Evolutionary conservation across 1,140 invertebrate species (phyloP).

Genomic region (Diorhabda sublineata): DNA sequence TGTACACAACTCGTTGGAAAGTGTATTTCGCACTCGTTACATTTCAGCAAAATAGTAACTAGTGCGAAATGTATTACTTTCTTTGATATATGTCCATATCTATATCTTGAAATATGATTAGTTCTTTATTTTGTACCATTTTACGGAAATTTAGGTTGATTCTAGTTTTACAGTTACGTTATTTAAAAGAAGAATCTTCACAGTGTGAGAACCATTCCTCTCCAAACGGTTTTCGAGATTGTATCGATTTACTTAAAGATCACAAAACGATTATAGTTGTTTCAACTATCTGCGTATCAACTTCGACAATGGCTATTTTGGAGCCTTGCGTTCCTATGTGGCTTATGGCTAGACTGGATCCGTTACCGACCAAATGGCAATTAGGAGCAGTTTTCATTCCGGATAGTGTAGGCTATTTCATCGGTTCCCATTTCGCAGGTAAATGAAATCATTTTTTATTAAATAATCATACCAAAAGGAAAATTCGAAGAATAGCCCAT

Average conservation of each 20-base stretch:
- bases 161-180: slow-evolving; percentile 28
- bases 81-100: no score
- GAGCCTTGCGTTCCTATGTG: slow-evolving; percentile 81
- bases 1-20: no score
- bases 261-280: slow-evolving; percentile 58
- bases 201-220: slow-evolving; percentile 27
- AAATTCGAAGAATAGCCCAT: no score
- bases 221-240: slow-evolving; percentile 44
- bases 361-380: slow-evolving; percentile 73
- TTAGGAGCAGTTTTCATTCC: slow-evolving; percentile 78
- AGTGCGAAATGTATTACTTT: no score
- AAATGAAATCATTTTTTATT: slow-evolving; percentile 1
- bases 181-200: slow-evolving; percentile 19
- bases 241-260: slow-evolving; percentile 56
- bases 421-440: slow-evolving; percentile 76
- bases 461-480: no score
- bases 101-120: no score
- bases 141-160: background rate
- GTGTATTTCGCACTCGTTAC: no score
- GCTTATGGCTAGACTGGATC: slow-evolving; percentile 67
- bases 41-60: no score
- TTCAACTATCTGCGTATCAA: slow-evolving; percentile 69
- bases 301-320: slow-evolving; percentile 72
- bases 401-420: slow-evolving; percentile 75
- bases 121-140: no score